These are phyloP conservation scores for Shargacucullia verbasci DNA, from an alignment of 2,888 invertebrate species.

Conservation along the genomic window DNA sequence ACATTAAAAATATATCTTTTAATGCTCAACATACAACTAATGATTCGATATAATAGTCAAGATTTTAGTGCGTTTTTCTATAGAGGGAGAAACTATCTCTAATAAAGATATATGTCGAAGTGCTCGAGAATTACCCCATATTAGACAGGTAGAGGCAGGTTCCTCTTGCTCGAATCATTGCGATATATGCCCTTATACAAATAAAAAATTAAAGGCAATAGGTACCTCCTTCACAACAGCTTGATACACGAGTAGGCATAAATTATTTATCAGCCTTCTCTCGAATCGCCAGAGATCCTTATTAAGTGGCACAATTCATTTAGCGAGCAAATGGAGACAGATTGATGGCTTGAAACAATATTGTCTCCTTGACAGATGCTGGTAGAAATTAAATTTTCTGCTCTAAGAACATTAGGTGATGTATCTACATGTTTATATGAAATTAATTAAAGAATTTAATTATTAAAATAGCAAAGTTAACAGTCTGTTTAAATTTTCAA, in stretches of 20 bases:
- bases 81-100: too few species aligned
- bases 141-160: too few species aligned
- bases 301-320: constrained; percentile 75
- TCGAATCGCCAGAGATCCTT: constrained; percentile 64
- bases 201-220: constrained; percentile 4
- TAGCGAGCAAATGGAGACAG: constrained; percentile 62
- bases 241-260: constrained; percentile 50
- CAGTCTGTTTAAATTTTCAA: constrained; percentile 21
- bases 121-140: too few species aligned
- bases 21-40: too few species aligned
- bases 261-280: constrained; percentile 60
- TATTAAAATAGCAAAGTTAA: constrained; percentile 18
- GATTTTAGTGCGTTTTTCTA: too few species aligned
- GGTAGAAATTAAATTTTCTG: constrained; percentile 45
- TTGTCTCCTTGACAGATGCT: constrained; percentile 59
- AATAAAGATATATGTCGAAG: too few species aligned
- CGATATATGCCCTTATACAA: not conserved
- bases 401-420: constrained; percentile 9
- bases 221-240: too few species aligned
- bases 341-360: constrained; percentile 71
- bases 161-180: not conserved
- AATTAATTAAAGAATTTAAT: constrained; percentile 29
- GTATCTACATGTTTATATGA: constrained; percentile 12
- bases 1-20: too few species aligned
- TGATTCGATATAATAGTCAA: too few species aligned